A percentile compares a stretch with the other conserved stretches of the same genome.
Evolutionary conservation across 2,113 vertebrate genomes (phyloP).

Genomic region (Formicarius rufipectus): DNA sequence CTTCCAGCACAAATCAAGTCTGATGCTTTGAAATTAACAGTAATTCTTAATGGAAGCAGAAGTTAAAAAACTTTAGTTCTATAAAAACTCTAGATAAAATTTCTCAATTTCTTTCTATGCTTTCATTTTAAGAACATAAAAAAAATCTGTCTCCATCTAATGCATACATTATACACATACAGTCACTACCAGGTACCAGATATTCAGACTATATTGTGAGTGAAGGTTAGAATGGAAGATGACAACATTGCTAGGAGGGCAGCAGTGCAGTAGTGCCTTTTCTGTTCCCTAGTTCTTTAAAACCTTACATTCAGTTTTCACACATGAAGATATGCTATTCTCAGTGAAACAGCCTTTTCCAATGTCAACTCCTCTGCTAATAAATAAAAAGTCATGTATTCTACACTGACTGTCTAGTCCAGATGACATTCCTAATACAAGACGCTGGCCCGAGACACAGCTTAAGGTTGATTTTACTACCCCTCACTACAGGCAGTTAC

Average conservation of each 20-base stretch:
- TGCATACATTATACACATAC: fast-evolving
- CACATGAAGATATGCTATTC: not conserved
- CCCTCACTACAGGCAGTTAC: not conserved
- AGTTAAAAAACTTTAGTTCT: not conserved
- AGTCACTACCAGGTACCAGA: too few relatives aligned
- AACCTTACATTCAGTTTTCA: not conserved
- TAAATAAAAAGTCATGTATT: not conserved
- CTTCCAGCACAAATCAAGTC: not conserved
- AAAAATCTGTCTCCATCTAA: not conserved
- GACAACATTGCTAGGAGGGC: not conserved
- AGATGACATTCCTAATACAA: not conserved
- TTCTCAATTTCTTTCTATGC: not conserved
- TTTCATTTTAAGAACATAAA: not conserved
- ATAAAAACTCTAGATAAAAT: not conserved
- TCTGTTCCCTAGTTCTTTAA: not conserved
- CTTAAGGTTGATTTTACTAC: not conserved
- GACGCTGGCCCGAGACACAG: not conserved
- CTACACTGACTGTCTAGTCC: not conserved
- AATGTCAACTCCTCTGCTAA: not conserved
- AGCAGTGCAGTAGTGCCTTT: not conserved
- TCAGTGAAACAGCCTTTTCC: not conserved
- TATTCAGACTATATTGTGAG: not conserved
- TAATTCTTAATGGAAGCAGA: not conserved
- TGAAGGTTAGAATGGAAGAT: not conserved
- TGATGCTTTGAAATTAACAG: not conserved